Base-by-base conservation (phyloP, 2,888 invertebrate species). In the Prenolepis imparis region DNA sequence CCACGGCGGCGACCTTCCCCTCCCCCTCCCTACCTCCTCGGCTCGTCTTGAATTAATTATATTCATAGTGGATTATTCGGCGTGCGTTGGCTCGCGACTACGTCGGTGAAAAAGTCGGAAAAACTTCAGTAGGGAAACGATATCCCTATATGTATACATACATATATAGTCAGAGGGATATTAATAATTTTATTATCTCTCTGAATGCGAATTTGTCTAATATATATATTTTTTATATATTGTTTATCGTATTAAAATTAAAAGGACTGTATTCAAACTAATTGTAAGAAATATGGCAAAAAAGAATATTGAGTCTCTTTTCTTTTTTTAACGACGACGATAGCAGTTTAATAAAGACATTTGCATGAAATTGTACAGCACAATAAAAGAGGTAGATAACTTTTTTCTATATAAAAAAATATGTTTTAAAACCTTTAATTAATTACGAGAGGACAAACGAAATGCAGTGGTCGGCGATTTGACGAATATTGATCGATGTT, bases 21-120 rank as follows among this genome's bases (percentile, higher is more conserved):
- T 21, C 21, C 18, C 57, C 57, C 2, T 24, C 12, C 5, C 8
- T 32, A 18, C 39, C 5, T 5, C 36, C 12, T 28, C 28, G 24
- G 36, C 39, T 83, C 39, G 63, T 78, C 78, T 78, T 83, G 83
- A 83, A 83, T 83, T 83, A 83, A 78, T 78, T 83, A 78, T 64
- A 78, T 70, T 77, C 78, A 68, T 77, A 66, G 78, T 83, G 68
- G 63, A 61, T 83, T 70, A 83, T 68, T 83, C 68, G 55, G 24
- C 66, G 52, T 64, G 57, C 67, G 55, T 55, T 66, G 52, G 21
- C 57, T 57, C 36, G 21, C 70, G 57, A 70, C 59, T 70, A 78
- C 44, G n/a, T 32, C 57, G 41, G 21, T 9, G 32, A 59, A 78
- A n/a, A 77, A 68, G 57, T 68, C 55, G 44, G 21, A 11, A 52